These are phyloP conservation scores for Alethe diademata DNA, from an alignment of 2,113 vertebrate genomes.

Conservation along the genomic window DNA sequence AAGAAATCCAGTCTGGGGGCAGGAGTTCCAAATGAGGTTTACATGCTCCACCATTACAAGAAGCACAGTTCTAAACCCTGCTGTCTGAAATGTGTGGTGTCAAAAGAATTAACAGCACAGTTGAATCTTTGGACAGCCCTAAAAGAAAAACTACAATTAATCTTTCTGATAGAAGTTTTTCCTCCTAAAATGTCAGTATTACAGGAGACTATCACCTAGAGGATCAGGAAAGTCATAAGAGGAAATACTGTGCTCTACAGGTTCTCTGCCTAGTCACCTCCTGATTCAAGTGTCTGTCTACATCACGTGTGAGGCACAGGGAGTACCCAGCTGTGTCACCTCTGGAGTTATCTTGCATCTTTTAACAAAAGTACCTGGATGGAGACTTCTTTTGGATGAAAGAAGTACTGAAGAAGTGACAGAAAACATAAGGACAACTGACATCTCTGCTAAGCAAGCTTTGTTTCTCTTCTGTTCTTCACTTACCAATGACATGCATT, in stretches of 20 bases:
- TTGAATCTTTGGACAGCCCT: background rate
- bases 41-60: background rate
- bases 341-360: background rate
- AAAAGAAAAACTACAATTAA: background rate
- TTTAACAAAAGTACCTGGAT: background rate
- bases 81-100: background rate
- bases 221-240: background rate
- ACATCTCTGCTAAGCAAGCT: background rate
- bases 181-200: background rate
- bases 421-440: background rate
- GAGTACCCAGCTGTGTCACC: background rate
- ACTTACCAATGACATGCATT: background rate
- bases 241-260: background rate
- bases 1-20: background rate
- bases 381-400: background rate
- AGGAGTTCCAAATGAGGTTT: background rate
- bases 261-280: background rate
- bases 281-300: background rate
- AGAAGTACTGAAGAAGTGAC: background rate
- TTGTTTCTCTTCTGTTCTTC: background rate
- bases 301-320: background rate
- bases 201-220: background rate
- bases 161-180: background rate
- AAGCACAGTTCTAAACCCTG: background rate
- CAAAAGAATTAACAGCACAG: background rate